Percentiles rank a stretch among this genome's conserved stretches.
phyloP scores from a whole-genome alignment of 2,113 vertebrate genomes.

The Narcine bancroftii region DNA sequence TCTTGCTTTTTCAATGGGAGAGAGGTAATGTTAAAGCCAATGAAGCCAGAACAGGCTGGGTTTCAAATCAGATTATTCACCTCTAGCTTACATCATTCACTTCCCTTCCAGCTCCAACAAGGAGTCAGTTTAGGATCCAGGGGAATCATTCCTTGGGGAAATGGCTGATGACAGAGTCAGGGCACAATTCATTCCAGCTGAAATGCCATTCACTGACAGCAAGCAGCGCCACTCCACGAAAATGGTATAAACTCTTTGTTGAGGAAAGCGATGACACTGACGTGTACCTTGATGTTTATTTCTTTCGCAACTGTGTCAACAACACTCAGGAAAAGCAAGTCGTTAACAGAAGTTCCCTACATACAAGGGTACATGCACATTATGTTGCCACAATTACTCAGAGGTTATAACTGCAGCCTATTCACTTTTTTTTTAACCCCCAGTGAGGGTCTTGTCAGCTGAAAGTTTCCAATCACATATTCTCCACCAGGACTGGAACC shows the following conservation, averaged over 20 bases:
- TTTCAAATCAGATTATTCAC: background rate
- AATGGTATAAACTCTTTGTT: background rate
- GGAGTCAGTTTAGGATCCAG: constrained; percentile 3
- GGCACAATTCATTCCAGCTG: constrained; percentile 3
- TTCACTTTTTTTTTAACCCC: no score
- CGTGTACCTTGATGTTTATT: background rate
- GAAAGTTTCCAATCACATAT: background rate
- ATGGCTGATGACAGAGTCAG: background rate
- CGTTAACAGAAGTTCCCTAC: background rate
- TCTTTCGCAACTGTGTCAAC: constrained; percentile 20
- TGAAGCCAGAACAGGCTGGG: background rate
- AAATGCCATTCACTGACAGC: background rate
- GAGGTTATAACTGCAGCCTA: background rate
- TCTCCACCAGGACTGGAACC: background rate
- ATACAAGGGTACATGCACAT: background rate
- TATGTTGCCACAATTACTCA: background rate
- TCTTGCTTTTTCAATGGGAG: background rate
- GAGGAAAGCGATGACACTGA: background rate
- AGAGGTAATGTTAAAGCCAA: background rate
- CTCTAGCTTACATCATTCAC: background rate
- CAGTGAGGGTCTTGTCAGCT: background rate
- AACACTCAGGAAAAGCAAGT: background rate
- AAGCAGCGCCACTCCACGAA: background rate
- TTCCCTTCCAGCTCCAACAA: background rate
- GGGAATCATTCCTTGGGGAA: background rate